These are phyloP conservation scores for Connochaetes taurinus DNA, from an alignment of 2,113 vertebrate genomes.

Conservation along the genomic window DNA sequence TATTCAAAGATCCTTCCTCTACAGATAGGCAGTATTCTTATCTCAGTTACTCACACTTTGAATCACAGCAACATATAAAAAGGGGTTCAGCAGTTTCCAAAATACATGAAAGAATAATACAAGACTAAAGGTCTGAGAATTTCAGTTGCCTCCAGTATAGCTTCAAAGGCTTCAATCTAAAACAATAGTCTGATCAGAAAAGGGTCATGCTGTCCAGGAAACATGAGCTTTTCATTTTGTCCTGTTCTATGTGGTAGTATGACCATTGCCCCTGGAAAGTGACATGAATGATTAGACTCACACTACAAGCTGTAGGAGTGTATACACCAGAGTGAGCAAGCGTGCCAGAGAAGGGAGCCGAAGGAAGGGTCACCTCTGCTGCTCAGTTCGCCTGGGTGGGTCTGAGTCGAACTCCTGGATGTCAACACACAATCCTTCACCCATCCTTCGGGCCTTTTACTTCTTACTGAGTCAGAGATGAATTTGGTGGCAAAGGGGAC, in stretches of 20 bases:
- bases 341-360: neutral
- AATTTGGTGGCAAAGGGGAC: neutral
- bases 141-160: neutral
- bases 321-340: neutral
- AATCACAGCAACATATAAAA: neutral
- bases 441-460: neutral
- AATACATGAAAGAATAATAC: neutral
- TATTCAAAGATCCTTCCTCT: neutral
- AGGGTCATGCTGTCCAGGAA: neutral
- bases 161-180: neutral
- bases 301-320: rapidly evolving
- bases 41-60: neutral
- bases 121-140: neutral
- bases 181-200: neutral
- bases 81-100: neutral
- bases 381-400: neutral
- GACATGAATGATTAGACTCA: neutral
- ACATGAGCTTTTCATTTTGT: neutral
- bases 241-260: neutral
- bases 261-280: neutral
- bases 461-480: neutral
- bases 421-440: neutral
- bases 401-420: neutral
- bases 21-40: neutral
- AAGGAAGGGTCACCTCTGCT: neutral